Evolutionary conservation across 2,888 invertebrate species (phyloP), one percentile per base, ranked within the genome.

Genomic region (Stenurella melanura): DNA sequence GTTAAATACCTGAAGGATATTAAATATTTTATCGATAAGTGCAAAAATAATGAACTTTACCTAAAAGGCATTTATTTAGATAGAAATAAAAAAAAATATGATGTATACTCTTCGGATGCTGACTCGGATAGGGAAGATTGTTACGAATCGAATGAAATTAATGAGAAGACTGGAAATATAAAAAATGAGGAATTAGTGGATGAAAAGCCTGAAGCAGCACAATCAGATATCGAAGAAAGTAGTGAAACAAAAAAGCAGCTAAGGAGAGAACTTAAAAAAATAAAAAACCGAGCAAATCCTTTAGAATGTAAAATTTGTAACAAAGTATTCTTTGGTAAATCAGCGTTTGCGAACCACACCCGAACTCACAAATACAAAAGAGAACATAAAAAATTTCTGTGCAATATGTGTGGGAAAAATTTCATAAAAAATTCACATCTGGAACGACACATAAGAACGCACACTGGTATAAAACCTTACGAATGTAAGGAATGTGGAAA

Each of bases 401-500:
- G 81, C 50, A 79, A 79, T 64, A 79, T 76, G 56, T 81, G 81
- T 60, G 81, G 81, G 5, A 81, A 79, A 66, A 73, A 81, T 66
- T 81, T 81, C 30, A 77, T 75, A 12, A 81, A 81, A 73, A 79
- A 77, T 56, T 81, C 81, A 11, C 81, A 81, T 63, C 64, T 81
- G 30, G 79, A 78, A 19, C 57, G 81, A 0, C 81, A 81, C 54
- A 81, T 81, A 6, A 42, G 76, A 21, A 75, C 78, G 42, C 81
- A 81, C 56, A 81, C 79, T 15, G 81, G 79, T n/a, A 64, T 77
- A 42, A 81, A 78, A 56, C 81, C 81, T 7, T 78, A 73, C 18
- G 38, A 74, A 30, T 81, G 81, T 42, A 26, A 75, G 56, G 42
- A 74, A 26, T 81, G 81, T n/a, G 50, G 68, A 1, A 81, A 81